Base-by-base conservation (phyloP, 2,113 vertebrate genomes). In the Pitta sordida region DNA sequence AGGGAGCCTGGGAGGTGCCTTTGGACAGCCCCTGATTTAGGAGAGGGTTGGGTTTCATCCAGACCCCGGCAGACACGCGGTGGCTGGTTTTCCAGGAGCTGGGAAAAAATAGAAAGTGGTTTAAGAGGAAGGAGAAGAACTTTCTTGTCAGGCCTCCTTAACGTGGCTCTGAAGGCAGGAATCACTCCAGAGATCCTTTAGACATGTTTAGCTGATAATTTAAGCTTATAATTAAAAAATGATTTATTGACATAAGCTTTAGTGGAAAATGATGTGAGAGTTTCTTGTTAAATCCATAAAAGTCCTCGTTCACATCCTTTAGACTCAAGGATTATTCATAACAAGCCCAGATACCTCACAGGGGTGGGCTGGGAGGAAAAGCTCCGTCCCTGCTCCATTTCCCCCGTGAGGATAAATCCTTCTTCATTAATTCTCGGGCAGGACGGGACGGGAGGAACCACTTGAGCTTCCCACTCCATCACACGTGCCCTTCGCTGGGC, bases 211-310 rank as follows among this genome's bases (percentile, higher is more conserved):
- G 91, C 78, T 87, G 94, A 80, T 93, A 93, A 96, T 94, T 96
- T 88, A 58, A 87, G 84, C 41, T 94, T 82, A 87, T 96, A 96
- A 96, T 96, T 96, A 95, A 95, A 95, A 96, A 96, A 92, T 92
- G 89, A 96, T 94, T 96, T 96, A 96, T 96, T 96, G 95, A 93
- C 94, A 87, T 23, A 58, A 82, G 92, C 81, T 89, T 94, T 65
- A 87, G 91, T n/a, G 80, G 96, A 30, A 88, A 83, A 69, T 79
- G 55, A 49, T 62, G 92, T 49, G 62, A 16, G 70, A 83, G 78
- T 73, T 84, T 51, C 65, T 17, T 34, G 62, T 65, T 71, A 56
- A 93, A 92, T 19, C 89, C 60, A 27, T 79, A 34, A 41, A 96
- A 87, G 88, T 85, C 81, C 83, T 92, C 74, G 3, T 43, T 60